Base-by-base conservation (phyloP, 2,797 vertebrate species). In the Peromyscus attwateri region DNA sequence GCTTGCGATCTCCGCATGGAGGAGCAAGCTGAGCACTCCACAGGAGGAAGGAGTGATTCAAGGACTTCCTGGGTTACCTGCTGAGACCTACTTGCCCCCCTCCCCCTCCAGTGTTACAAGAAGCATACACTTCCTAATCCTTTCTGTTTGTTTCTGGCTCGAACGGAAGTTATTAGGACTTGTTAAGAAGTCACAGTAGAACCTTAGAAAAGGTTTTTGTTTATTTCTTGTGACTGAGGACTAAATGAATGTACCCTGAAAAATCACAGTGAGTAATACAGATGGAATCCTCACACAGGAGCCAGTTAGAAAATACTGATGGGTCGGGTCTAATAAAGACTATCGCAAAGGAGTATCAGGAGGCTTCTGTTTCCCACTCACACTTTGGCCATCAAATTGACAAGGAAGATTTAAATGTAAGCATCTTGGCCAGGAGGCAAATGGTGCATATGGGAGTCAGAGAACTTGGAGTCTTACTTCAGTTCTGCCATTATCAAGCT, bases 401-500 rank as follows among this genome's bases (percentile, higher is more conserved):
- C 19, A 73, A 57, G 66, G 89, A 82, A 91, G 82, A 75, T 93
- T 89, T 68, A 93, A 91, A 90, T 93, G 49, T 75, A 84, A 91
- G 87, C 87, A 70, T 95, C 64, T 73, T 87, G 92, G 71, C 68
- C 49, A 75, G 31, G 83, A 97, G 82, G 94, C 95, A 95, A 93
- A 93, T 85, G 91, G 64, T 23, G 12, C 94, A 84, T 64, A 84
- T 95, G 92, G 82, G 62, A 95, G 77, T 95, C 94, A 90, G 92
- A 89, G 94, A 95, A 91, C 62, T 70, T 92, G 94, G 94, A 95
- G 75, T 64, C 83, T 81, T 95, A 95, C 95, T 97, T 96, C 84
- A 87, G 96, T 95, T 92, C 73, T 97, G 89, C 91, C 93, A 87
- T 97, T 96, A 96, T 82, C 73, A 87, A 92, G 89, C 93, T 97